Conservation (phyloP, 1,140 invertebrate genomes). For the Drosophila carrolli region DNA sequence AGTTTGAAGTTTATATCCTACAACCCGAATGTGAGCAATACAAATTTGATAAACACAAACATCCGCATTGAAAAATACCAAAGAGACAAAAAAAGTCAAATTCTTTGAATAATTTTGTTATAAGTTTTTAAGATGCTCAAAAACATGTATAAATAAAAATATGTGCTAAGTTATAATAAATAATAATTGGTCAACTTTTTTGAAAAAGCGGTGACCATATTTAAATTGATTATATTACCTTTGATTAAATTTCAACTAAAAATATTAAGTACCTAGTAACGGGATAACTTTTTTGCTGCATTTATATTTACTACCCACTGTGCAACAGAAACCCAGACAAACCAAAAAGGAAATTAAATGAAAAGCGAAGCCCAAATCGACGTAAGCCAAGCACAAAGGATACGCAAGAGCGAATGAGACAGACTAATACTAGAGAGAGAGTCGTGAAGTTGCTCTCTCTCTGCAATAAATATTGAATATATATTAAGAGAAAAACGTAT, state of each 20-base stretch:
- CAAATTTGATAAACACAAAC: conserved; percentile 15
- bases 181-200: too few relatives aligned
- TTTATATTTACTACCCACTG: conserved; percentile 13
- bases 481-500: conserved; percentile 40
- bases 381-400: conserved; percentile 30
- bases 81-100: too few relatives aligned
- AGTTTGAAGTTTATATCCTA: conserved; percentile 30
- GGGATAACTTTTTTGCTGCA: background rate
- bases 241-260: too few relatives aligned
- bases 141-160: too few relatives aligned
- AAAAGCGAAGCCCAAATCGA: conserved; percentile 33
- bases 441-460: conserved; percentile 9
- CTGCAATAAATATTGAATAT: conserved; percentile 50
- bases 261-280: background rate
- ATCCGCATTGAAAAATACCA: conserved; percentile 2
- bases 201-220: too few relatives aligned
- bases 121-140: too few relatives aligned
- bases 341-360: conserved; percentile 38
- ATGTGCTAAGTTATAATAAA: too few relatives aligned
- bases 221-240: too few relatives aligned
- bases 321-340: conserved; percentile 21
- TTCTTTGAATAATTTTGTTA: too few relatives aligned
- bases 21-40: conserved; percentile 23
- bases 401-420: background rate
- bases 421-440: background rate